phyloP scores from a whole-genome alignment of 2,888 invertebrate species.

The Apamea crenata region DNA sequence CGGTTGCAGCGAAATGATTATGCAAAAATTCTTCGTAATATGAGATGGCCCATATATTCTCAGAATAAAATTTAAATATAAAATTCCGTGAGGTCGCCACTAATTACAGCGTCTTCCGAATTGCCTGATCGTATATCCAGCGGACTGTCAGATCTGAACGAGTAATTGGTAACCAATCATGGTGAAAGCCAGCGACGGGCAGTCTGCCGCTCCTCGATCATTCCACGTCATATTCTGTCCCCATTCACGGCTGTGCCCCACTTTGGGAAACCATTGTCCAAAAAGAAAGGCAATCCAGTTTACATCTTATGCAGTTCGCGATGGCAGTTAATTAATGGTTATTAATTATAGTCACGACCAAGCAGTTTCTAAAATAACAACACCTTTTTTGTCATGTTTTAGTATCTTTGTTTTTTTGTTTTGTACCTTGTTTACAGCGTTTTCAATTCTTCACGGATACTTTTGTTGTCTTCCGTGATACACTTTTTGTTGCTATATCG shows the following conservation, averaged over 20 bases:
- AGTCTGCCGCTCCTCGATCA: constrained; percentile 72
- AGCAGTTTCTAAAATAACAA: constrained; percentile 58
- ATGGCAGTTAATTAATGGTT: constrained; percentile 64
- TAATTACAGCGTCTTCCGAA: constrained; percentile 67
- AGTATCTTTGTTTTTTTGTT: constrained; percentile 40
- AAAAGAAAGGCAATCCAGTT: constrained; percentile 70
- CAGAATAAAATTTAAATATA: constrained; percentile 56
- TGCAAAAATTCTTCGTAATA: constrained; percentile 44
- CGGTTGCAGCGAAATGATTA: constrained; percentile 40
- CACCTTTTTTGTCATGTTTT: constrained; percentile 45
- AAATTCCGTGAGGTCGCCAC: constrained; percentile 47
- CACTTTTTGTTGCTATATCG: constrained; percentile 8
- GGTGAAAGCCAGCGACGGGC: constrained; percentile 79
- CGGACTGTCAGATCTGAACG: constrained; percentile 70
- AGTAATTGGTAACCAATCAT: constrained; percentile 82
- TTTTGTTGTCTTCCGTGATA: constrained; percentile 31
- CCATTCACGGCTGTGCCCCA: constrained; percentile 64
- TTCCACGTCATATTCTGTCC: constrained; percentile 72
- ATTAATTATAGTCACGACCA: constrained; percentile 66
- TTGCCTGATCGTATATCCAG: constrained; percentile 71
- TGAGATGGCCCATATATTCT: constrained; percentile 50
- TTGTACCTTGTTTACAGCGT: constrained; percentile 28
- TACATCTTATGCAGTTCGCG: constrained; percentile 58
- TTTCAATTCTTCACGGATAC: constrained; percentile 32
- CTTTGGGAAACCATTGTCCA: constrained; percentile 64